Percentiles rank a stretch among this genome's conserved stretches.
These are phyloP conservation scores for Caenorhabditis becei DNA, from an alignment of 2,888 invertebrate species.

Conservation along the genomic window DNA sequence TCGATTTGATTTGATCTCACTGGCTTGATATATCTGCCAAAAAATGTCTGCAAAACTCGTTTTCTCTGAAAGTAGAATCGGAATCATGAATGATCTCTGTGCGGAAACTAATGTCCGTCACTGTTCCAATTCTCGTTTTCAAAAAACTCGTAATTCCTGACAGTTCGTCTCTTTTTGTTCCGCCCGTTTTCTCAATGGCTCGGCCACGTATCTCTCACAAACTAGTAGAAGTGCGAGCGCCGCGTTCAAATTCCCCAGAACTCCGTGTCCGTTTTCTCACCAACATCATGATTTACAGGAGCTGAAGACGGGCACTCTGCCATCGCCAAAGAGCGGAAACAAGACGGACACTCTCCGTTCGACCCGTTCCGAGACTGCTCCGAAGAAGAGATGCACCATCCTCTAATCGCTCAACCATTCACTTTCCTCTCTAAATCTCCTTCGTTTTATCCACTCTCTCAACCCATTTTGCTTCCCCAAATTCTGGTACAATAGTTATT, in stretches of 20 bases:
- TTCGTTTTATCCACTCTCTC: slow-evolving; percentile 13
- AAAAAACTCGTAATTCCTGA: no score
- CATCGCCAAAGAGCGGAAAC: slow-evolving; percentile 33
- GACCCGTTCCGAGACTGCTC: slow-evolving; percentile 61
- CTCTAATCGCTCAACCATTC: slow-evolving; percentile 39
- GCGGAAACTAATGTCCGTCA: no score
- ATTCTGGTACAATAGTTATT: slow-evolving; percentile 47
- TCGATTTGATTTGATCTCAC: no score
- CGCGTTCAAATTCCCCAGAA: no score
- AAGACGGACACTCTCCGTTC: slow-evolving; percentile 68
- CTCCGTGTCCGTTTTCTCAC: no score
- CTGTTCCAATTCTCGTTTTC: no score
- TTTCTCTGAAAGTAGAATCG: background rate
- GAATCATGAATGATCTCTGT: background rate
- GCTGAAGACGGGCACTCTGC: slow-evolving; percentile 33
- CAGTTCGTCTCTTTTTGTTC: no score
- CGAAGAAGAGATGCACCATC: slow-evolving; percentile 65
- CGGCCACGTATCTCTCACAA: no score
- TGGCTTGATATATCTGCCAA: no score
- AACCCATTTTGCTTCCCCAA: slow-evolving; percentile 10
- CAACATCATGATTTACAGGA: slow-evolving; percentile 35
- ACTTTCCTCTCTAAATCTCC: background rate
- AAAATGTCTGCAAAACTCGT: background rate
- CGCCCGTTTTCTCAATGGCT: no score
- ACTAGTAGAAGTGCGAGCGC: no score